These are phyloP conservation scores for Aphelocoma californica DNA, from an alignment of 2,797 vertebrate genomes.

Conservation along the genomic window DNA sequence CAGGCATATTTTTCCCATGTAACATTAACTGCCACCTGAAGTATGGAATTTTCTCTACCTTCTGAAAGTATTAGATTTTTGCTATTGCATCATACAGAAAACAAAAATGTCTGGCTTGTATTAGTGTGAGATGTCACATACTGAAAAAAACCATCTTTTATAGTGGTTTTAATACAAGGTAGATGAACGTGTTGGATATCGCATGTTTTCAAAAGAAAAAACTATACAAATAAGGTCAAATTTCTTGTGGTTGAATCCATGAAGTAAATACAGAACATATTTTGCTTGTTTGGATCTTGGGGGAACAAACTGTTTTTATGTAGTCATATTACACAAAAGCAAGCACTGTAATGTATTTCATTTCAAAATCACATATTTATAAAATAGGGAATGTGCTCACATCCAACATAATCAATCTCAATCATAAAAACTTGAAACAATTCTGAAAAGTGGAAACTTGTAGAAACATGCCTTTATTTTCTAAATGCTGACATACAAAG, in stretches of 20 bases:
- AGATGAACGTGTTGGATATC: background rate
- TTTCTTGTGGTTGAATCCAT: conserved; percentile 12
- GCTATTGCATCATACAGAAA: background rate
- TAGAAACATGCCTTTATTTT: background rate
- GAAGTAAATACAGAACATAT: conserved; percentile 8
- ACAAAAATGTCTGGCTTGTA: background rate
- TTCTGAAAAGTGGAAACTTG: background rate
- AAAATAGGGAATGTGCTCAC: background rate
- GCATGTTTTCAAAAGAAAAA: background rate
- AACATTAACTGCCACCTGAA: background rate
- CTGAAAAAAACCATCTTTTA: background rate
- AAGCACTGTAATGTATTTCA: background rate
- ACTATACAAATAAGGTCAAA: background rate
- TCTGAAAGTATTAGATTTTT: background rate
- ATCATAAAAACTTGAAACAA: background rate
- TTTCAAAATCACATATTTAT: conserved; percentile 5
- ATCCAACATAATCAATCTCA: background rate
- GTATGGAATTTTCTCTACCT: background rate
- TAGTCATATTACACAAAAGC: background rate
- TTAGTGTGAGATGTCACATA: background rate
- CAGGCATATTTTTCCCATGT: background rate
- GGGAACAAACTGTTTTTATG: conserved; percentile 22
- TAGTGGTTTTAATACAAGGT: background rate
- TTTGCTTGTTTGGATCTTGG: conserved; percentile 41
- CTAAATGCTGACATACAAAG: background rate